Percentiles rank a stretch among this genome's conserved stretches.
Conservation (phyloP, 2,113 vertebrate species). For the Planiliza haematocheilus region DNA sequence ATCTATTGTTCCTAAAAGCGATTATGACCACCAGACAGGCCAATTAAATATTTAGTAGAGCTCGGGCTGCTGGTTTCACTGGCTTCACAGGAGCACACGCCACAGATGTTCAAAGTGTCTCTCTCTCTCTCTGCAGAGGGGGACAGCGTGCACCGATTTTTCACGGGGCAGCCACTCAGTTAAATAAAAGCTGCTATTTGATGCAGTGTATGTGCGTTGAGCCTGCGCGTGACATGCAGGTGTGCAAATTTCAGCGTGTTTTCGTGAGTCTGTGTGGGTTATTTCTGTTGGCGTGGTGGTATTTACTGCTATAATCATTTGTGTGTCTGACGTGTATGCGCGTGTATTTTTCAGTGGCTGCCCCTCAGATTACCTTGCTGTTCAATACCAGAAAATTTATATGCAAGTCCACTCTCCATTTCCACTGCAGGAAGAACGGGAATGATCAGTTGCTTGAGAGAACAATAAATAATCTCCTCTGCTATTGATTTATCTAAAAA, state of each 20-base stretch:
- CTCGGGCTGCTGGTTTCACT: constrained; percentile 45
- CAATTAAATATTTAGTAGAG: constrained; percentile 78
- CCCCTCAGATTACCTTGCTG: constrained; percentile 46
- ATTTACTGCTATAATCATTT: constrained; percentile 48
- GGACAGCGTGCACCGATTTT: constrained; percentile 14
- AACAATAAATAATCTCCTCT: constrained; percentile 52
- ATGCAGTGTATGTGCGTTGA: constrained; percentile 12
- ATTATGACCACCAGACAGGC: constrained; percentile 78
- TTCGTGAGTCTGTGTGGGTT: background rate
- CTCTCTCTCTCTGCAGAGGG: constrained; percentile 15
- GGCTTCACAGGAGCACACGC: constrained; percentile 55
- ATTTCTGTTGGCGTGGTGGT: background rate
- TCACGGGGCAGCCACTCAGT: constrained; percentile 35
- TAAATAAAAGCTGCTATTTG: constrained; percentile 40
- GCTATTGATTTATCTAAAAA: constrained; percentile 54
- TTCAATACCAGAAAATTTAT: constrained; percentile 59
- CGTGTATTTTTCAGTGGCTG: constrained; percentile 48
- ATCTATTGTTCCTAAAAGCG: constrained; percentile 76
- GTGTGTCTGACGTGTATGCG: constrained; percentile 30
- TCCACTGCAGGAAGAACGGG: constrained; percentile 39
- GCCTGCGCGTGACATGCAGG: background rate
- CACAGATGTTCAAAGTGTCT: constrained; percentile 64
- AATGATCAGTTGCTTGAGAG: constrained; percentile 58
- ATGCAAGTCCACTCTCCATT: constrained; percentile 45
- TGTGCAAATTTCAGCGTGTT: background rate